phyloP scores from a whole-genome alignment of 2,888 invertebrate genomes.

The Xestia sexstrigata region DNA sequence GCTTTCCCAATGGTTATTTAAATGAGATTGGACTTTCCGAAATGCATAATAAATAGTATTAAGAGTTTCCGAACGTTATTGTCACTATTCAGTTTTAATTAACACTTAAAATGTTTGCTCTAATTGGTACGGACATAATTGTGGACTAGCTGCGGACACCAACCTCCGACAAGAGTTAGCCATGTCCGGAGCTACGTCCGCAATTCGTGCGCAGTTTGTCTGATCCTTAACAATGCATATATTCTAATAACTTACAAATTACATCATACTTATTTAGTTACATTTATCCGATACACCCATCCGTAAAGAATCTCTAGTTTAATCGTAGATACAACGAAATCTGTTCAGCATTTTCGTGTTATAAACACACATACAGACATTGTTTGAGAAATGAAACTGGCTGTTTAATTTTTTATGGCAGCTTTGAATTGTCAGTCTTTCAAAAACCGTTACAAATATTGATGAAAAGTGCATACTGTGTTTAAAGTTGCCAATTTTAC shows the following conservation, averaged over 20 bases:
- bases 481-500: conserved; percentile 14
- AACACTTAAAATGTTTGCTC: conserved; percentile 16
- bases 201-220: too few relatives aligned
- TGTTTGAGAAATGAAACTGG: conserved; percentile 25
- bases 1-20: conserved; percentile 21
- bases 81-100: conserved; percentile 36
- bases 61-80: conserved; percentile 37
- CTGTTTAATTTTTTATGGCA: conserved; percentile 55
- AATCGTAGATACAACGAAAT: conserved; percentile 57
- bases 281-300: conserved; percentile 19
- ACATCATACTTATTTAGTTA: conserved; percentile 43
- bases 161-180: too few relatives aligned
- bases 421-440: conserved; percentile 66
- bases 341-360: conserved; percentile 52
- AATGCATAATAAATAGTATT: conserved; percentile 59
- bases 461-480: conserved; percentile 40
- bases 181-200: too few relatives aligned
- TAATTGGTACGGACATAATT: not conserved
- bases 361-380: conserved; percentile 34
- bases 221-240: not conserved
- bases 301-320: conserved; percentile 54
- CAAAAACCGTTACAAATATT: conserved; percentile 53
- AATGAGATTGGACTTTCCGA: conserved; percentile 37
- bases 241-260: conserved; percentile 25
- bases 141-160: too few relatives aligned